Evolutionary conservation across 2,888 invertebrate species (phyloP), one percentile per base, ranked within the genome.

Genomic region (Pollenia labialis): DNA sequence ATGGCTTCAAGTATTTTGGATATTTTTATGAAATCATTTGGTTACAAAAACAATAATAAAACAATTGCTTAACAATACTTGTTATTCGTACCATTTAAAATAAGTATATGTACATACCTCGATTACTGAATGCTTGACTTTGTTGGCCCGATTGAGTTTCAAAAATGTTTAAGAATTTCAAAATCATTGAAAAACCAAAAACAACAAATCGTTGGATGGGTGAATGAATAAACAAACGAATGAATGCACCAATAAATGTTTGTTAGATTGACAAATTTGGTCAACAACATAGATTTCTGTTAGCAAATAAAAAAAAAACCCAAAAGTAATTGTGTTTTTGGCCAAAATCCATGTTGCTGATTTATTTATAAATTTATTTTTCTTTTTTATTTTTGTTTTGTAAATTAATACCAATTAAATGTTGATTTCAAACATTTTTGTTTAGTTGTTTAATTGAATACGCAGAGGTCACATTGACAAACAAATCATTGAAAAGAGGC

Each of bases 11-110:
- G 60, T 80, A 74, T 64, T 52, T 72, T 16, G 50, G 75, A 40
- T 58, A 54, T 81, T 72, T 81, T 81, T 75, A 58, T 66, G 74
- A 81, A 81, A 81, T 81, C 56, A 58, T 32, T 32, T 32, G 32
- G 32, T 32, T 32, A 23, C 32, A 14, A 80, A 58, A 23, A 14
- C 18, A 60, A 50, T 54, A 52, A 42, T 8, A 62, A 52, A 44
- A 42, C 14, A 64, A 76, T 76, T 64, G 44, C 75, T 64, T 52
- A 64, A 76, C 62, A 64, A 76, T 54, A 76, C 44, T 14, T 18
- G 40, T 32, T 32, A 6, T 32, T 32, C 32, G 32, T 32, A 32
- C 32, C 40, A 40, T 48, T 48, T 12, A 32, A 68, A 9, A n/a
- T 50, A 50, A 9, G 11, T 50, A 50, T 16, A 52, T 0, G 0